Conservation (phyloP, 1,140 invertebrate species). For the Zaprionus taronus region DNA sequence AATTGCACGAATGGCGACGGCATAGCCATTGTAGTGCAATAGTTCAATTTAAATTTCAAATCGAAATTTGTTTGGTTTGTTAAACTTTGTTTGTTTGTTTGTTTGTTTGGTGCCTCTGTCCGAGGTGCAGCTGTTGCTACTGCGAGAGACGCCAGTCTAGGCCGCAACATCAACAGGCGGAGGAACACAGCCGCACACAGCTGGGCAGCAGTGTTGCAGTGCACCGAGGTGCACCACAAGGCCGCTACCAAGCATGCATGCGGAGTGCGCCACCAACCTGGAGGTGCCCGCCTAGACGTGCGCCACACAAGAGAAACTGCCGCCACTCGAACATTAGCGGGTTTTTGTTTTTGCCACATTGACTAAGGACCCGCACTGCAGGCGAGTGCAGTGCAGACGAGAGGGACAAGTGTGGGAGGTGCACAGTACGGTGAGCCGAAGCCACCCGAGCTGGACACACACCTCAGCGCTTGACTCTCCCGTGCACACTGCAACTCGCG, state of each 20-base stretch:
- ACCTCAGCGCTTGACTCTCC: not conserved
- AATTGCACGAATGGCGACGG: constrained; percentile 71
- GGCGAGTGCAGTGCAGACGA: constrained; percentile 14
- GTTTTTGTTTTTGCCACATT: constrained; percentile 71
- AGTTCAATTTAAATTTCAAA: not conserved
- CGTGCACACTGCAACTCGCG: constrained; percentile 10
- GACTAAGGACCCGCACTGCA: constrained; percentile 53
- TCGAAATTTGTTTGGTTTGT: not conserved
- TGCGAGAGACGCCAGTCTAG: constrained; percentile 37
- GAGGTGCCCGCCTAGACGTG: constrained; percentile 4
- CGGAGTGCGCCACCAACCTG: constrained; percentile 4
- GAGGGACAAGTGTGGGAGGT: constrained; percentile 9
- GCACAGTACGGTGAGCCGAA: constrained; percentile 5
- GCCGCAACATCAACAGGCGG: not conserved
- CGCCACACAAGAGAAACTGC: constrained; percentile 49
- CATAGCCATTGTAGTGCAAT: constrained; percentile 72
- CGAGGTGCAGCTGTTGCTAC: constrained; percentile 43
- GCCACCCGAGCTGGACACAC: constrained; percentile 5
- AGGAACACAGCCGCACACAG: constrained; percentile 8
- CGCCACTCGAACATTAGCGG: constrained; percentile 26
- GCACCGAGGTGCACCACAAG: constrained; percentile 13
- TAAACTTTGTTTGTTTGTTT: constrained; percentile 36
- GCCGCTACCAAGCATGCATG: not conserved
- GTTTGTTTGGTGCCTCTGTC: constrained; percentile 39
- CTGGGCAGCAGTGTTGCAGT: constrained; percentile 2